Conservation (phyloP, 1,140 invertebrate species). For the Lepidostoma basale region DNA sequence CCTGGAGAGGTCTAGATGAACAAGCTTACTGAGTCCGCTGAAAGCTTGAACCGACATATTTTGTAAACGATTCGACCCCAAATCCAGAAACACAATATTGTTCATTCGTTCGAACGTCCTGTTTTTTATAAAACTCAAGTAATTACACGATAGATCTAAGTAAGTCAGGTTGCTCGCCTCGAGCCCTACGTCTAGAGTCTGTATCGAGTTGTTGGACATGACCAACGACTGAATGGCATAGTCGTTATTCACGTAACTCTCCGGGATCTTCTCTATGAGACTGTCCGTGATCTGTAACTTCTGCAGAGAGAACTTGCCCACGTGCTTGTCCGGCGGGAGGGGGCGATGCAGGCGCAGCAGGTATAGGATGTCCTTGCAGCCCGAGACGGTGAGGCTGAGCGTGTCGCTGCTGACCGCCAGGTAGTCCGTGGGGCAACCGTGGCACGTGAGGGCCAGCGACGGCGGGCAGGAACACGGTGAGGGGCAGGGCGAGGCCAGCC, state of each 20-base stretch:
- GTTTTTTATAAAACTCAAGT: slow-evolving; percentile 47
- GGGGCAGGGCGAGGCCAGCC: slow-evolving; percentile 25
- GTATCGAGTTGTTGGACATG: slow-evolving; percentile 54
- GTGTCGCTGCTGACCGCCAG: slow-evolving; percentile 27
- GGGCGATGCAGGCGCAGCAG: slow-evolving; percentile 48
- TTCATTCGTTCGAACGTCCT: slow-evolving; percentile 53
- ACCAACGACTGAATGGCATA: slow-evolving; percentile 52
- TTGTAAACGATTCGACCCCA: slow-evolving; percentile 54
- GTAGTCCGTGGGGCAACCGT: slow-evolving; percentile 40
- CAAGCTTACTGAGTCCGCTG: slow-evolving; percentile 58
- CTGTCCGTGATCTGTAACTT: slow-evolving; percentile 39
- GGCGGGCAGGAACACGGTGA: slow-evolving; percentile 34
- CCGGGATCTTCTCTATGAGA: slow-evolving; percentile 31
- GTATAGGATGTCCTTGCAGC: slow-evolving; percentile 49
- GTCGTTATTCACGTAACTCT: slow-evolving; percentile 47
- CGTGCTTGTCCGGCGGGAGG: neutral
- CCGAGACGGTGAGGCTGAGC: slow-evolving; percentile 26
- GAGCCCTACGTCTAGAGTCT: slow-evolving; percentile 50
- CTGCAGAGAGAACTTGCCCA: neutral
- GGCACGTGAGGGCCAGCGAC: slow-evolving; percentile 26
- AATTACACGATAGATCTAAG: slow-evolving; percentile 58
- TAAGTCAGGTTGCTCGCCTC: slow-evolving; percentile 51
- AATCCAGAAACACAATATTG: slow-evolving; percentile 50
- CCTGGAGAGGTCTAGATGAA: slow-evolving; percentile 66
- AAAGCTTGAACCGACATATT: slow-evolving; percentile 58